These are phyloP conservation scores for Percina caprodes DNA, from an alignment of 2,113 vertebrate genomes.

Conservation along the genomic window DNA sequence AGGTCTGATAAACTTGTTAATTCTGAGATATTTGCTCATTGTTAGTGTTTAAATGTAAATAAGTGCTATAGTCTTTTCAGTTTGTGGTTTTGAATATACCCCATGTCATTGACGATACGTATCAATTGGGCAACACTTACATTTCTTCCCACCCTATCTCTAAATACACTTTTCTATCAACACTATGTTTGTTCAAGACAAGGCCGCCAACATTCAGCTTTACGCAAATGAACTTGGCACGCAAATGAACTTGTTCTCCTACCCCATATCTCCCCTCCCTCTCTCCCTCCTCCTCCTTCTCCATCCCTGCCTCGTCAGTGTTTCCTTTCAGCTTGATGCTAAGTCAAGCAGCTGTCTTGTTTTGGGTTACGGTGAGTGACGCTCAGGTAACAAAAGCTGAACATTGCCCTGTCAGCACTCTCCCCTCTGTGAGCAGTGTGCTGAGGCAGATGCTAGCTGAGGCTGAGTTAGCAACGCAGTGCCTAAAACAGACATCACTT, in stretches of 20 bases:
- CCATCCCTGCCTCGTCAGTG: slow-evolving; percentile 27
- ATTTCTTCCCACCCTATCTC: slow-evolving; percentile 10
- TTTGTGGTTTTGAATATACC: slow-evolving; percentile 13
- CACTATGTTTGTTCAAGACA: not conserved
- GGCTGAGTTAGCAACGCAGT: slow-evolving; percentile 10
- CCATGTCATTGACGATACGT: slow-evolving; percentile 9
- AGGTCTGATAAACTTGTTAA: not conserved
- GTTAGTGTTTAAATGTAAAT: slow-evolving; percentile 1
- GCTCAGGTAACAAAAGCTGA: slow-evolving; percentile 78
- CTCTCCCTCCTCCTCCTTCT: not conserved
- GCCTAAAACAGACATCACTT: slow-evolving; percentile 21
- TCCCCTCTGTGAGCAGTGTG: slow-evolving; percentile 46
- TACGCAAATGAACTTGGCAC: slow-evolving; percentile 59
- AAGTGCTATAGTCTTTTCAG: not conserved
- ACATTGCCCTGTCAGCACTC: slow-evolving; percentile 55
- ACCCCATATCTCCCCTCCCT: not conserved
- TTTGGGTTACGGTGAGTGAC: slow-evolving; percentile 70
- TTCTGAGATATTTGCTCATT: slow-evolving; percentile 11
- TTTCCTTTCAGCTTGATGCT: slow-evolving; percentile 65
- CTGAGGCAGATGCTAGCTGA: slow-evolving; percentile 65
- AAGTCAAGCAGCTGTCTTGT: slow-evolving; percentile 75
- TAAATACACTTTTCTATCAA: slow-evolving; percentile 37
- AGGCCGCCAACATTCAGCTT: slow-evolving; percentile 17
- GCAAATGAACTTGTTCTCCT: slow-evolving; percentile 39
- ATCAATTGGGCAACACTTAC: slow-evolving; percentile 7